Evolutionary conservation across 2,113 vertebrate genomes (phyloP).

Genomic region (Zapornia atra): DNA sequence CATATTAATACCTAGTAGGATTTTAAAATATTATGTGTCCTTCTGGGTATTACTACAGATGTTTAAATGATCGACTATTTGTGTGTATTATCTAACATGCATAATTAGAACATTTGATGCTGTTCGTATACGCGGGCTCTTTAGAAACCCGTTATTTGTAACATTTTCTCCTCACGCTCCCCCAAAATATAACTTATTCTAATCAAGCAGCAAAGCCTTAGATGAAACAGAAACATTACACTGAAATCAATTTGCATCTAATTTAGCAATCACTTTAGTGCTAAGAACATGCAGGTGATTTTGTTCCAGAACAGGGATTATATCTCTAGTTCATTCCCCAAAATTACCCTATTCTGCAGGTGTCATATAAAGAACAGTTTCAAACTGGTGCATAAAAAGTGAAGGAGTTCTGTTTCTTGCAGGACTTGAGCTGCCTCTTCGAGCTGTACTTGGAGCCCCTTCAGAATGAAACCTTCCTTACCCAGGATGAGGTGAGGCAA

Average conservation of each 20-base stretch:
- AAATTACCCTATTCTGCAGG: neutral
- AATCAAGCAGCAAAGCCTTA: neutral
- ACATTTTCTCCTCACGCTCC: neutral
- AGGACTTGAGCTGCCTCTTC: slow-evolving; percentile 94
- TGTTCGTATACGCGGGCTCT: neutral
- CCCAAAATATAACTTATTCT: neutral
- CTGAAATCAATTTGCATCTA: neutral
- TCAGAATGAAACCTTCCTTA: slow-evolving; percentile 94
- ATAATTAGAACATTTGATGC: neutral
- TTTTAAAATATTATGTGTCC: accelerated
- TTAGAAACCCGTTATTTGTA: neutral
- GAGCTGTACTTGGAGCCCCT: slow-evolving; percentile 95
- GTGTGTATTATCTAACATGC: neutral
- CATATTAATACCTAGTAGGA: neutral
- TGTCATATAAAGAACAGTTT: neutral
- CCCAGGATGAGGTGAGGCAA: slow-evolving; percentile 89
- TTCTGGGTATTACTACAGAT: neutral
- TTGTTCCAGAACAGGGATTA: neutral
- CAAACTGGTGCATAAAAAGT: neutral
- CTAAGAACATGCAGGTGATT: neutral
- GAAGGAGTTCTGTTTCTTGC: neutral
- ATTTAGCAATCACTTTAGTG: neutral
- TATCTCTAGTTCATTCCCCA: neutral
- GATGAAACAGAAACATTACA: neutral
- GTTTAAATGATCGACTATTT: neutral